Percentiles rank a stretch among this genome's conserved stretches.
Evolutionary conservation across 1,140 invertebrate genomes (phyloP).

Genomic region (Lethocerus indicus): DNA sequence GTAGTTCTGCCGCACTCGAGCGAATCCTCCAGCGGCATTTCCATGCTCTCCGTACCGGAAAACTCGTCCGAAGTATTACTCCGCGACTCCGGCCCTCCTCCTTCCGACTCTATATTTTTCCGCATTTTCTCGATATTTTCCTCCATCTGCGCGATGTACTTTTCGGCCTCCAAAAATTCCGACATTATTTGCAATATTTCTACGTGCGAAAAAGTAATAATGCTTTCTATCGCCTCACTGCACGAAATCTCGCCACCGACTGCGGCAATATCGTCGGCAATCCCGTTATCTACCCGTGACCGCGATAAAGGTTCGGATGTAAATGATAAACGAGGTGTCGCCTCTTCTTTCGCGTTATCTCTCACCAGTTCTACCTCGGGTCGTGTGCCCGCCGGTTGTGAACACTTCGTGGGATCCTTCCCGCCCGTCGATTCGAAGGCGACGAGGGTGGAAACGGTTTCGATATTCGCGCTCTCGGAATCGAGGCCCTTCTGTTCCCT

Average conservation of each 20-base stretch:
- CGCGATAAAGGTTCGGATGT: background rate
- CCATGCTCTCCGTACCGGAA: constrained; percentile 22
- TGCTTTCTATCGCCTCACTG: constrained; percentile 1
- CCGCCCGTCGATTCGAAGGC: too few species aligned
- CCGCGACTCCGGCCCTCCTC: constrained; percentile 13
- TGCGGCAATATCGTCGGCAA: constrained; percentile 5
- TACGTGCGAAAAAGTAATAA: constrained; percentile 10
- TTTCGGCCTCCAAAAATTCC: constrained; percentile 10
- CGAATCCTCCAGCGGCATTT: constrained; percentile 17
- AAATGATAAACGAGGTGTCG: background rate
- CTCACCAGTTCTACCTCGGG: constrained; percentile 8
- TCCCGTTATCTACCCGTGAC: constrained; percentile 6
- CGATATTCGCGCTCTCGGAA: too few species aligned
- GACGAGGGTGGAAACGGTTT: too few species aligned
- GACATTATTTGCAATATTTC: constrained; percentile 11
- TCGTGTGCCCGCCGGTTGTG: too few species aligned
- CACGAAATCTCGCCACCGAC: constrained; percentile 1
- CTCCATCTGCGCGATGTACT: constrained; percentile 1
- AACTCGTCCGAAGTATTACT: constrained; percentile 18
- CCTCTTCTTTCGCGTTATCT: constrained; percentile 5
- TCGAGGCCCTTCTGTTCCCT: too few species aligned
- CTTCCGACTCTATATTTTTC: background rate
- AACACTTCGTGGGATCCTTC: too few species aligned
- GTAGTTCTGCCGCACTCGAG: constrained; percentile 2
- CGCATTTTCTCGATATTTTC: background rate